These are phyloP conservation scores for Hesperophylax magnus DNA, from an alignment of 1,140 invertebrate species.

Conservation along the genomic window DNA sequence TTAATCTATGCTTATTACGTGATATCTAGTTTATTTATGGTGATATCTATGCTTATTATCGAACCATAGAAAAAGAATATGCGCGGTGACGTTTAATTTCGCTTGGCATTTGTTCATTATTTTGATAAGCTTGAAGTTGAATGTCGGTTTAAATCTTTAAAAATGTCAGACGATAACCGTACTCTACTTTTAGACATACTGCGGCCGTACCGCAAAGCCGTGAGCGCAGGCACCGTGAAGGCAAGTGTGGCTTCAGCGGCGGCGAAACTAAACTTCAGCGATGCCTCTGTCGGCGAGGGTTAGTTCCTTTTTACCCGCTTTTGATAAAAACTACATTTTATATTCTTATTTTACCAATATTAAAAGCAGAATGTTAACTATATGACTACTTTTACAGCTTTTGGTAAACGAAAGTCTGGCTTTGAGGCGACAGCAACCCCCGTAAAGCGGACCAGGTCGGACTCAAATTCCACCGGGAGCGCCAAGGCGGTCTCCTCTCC, in stretches of 20 bases:
- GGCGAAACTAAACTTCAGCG: conserved; percentile 43
- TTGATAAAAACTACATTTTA: background rate
- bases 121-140: no score
- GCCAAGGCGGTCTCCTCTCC: conserved; percentile 67
- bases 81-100: no score
- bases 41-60: no score
- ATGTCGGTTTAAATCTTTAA: conserved; percentile 33
- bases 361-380: background rate
- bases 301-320: background rate
- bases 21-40: no score
- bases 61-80: no score
- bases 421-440: conserved; percentile 34
- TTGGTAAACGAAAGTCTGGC: conserved; percentile 45
- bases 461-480: conserved; percentile 56
- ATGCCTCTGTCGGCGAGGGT: conserved; percentile 29
- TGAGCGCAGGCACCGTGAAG: conserved; percentile 57
- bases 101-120: no score
- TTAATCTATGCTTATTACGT: no score
- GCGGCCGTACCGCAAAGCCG: conserved; percentile 67
- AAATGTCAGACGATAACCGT: conserved; percentile 67
- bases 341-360: background rate
- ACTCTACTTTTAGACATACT: conserved; percentile 67
- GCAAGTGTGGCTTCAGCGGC: conserved; percentile 41
- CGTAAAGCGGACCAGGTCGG: conserved; percentile 40
- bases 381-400: conserved; percentile 13